Percentiles rank a stretch among this genome's conserved stretches.
Evolutionary conservation across 2,797 vertebrate species (phyloP).

Genomic region (Myoxocephalus aenaeus): DNA sequence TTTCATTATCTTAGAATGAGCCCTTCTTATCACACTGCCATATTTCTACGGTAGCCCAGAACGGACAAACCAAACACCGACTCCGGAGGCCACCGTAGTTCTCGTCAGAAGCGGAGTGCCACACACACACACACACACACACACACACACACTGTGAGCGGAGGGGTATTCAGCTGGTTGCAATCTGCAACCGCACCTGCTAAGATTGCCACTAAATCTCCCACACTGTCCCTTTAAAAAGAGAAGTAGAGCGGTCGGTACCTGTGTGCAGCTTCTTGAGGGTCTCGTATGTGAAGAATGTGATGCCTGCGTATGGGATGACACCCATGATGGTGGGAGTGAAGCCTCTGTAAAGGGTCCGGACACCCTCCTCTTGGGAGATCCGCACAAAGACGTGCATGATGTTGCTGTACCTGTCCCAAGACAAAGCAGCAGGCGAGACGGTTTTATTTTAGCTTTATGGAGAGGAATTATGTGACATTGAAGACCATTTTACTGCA

Average conservation of each 20-base stretch:
- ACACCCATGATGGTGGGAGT: conserved; percentile 94
- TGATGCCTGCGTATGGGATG: conserved; percentile 95
- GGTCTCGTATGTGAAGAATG: conserved; percentile 97
- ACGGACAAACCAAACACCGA: not conserved
- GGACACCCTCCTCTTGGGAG: conserved; percentile 93
- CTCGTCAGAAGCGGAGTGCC: not conserved
- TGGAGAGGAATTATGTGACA: not conserved
- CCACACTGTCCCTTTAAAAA: not conserved
- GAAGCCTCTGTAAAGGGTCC: conserved; percentile 93
- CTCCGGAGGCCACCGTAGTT: not conserved
- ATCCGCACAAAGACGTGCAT: conserved; percentile 95
- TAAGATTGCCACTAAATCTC: not conserved
- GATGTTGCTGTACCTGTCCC: conserved; percentile 95
- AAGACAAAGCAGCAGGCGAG: not conserved
- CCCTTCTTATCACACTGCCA: not conserved
- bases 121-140: too few relatives aligned
- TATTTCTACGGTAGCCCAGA: not conserved
- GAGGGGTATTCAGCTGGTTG: not conserved
- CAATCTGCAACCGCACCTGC: too few relatives aligned
- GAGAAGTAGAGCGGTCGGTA: conserved; percentile 52
- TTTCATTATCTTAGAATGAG: not conserved
- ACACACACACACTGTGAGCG: too few relatives aligned
- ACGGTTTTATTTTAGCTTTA: not conserved
- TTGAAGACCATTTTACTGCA: not conserved
- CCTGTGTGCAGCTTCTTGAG: conserved; percentile 94